Conservation (phyloP, 2,113 vertebrate species). For the Chunga burmeisteri region DNA sequence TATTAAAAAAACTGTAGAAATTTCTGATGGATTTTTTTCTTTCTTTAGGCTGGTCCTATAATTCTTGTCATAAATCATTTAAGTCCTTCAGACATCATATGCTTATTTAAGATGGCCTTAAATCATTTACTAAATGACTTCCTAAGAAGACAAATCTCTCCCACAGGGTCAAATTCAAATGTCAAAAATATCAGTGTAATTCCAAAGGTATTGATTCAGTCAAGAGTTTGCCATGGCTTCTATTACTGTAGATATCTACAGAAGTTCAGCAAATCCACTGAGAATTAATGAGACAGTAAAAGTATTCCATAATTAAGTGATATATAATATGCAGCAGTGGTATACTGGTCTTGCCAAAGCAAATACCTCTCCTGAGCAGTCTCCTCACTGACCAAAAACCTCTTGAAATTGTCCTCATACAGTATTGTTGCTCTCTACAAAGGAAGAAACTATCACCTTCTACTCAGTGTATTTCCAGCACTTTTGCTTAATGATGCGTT, state of each 20-base stretch:
- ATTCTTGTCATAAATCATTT: conserved; percentile 13
- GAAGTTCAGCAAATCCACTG: background rate
- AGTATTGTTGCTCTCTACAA: background rate
- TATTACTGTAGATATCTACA: background rate
- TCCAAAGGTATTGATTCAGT: background rate
- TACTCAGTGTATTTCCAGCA: background rate
- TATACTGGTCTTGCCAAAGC: background rate
- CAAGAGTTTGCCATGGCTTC: background rate
- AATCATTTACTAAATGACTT: conserved; percentile 24
- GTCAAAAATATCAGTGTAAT: background rate
- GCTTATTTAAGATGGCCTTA: conserved; percentile 40
- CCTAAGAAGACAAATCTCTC: conserved; percentile 12
- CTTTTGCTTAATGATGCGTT: background rate
- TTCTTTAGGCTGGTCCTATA: background rate
- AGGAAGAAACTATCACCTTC: background rate
- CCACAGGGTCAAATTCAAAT: background rate
- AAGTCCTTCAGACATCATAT: background rate
- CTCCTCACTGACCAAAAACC: background rate
- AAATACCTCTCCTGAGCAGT: background rate
- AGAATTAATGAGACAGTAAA: background rate
- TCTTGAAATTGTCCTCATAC: background rate
- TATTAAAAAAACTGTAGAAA: background rate
- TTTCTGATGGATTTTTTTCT: background rate
- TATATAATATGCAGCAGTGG: background rate
- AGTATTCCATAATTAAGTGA: background rate